These are phyloP conservation scores for Chrysolina oricalcia DNA, from an alignment of 2,888 invertebrate genomes.

Conservation along the genomic window DNA sequence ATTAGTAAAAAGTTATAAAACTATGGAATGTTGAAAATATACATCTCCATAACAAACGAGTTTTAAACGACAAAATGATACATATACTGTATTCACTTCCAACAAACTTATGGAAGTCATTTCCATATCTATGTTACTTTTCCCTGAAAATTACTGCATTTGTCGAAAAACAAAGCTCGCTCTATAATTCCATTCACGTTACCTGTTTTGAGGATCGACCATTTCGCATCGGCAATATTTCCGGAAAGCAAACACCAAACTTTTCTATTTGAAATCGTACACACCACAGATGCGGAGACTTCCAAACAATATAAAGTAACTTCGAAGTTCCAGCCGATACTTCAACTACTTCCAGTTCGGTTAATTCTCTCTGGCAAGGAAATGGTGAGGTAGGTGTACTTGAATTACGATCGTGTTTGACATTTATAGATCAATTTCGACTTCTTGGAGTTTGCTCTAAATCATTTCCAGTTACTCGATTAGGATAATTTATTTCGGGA, in stretches of 20 bases:
- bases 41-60: too few species aligned
- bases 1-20: too few species aligned
- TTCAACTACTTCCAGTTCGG: constrained; percentile 11
- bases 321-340: constrained; percentile 9
- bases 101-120: too few species aligned
- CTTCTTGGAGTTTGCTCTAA: too few species aligned
- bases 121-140: too few species aligned
- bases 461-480: neutral
- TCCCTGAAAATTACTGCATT: too few species aligned
- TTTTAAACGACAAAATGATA: too few species aligned
- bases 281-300: constrained; percentile 16
- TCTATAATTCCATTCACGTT: constrained; percentile 5
- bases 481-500: neutral
- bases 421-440: constrained; percentile 20
- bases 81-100: too few species aligned
- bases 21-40: too few species aligned
- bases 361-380: constrained; percentile 23
- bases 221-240: constrained; percentile 1
- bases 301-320: constrained; percentile 19
- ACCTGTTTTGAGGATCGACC: neutral
- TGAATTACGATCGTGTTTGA: constrained; percentile 21
- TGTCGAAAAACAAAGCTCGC: neutral
- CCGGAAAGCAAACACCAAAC: constrained; percentile 14
- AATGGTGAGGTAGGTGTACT: constrained; percentile 9
- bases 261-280: constrained; percentile 10